A percentile compares a stretch with the other conserved stretches of the same genome.
These are phyloP conservation scores for Collichthys lucidus DNA, from an alignment of 2,113 vertebrate genomes.

Conservation along the genomic window DNA sequence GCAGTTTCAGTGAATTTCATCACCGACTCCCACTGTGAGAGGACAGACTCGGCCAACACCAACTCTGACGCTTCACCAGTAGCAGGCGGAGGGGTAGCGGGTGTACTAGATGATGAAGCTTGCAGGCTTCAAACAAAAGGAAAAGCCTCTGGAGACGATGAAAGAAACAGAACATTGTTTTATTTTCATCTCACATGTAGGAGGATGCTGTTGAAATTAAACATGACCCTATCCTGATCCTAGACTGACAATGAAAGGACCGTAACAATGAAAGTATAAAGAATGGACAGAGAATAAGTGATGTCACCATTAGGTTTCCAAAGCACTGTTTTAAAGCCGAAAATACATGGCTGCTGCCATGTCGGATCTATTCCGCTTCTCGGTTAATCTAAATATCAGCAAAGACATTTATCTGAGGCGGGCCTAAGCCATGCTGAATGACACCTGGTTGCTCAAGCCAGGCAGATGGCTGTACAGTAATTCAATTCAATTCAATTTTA, in stretches of 20 bases:
- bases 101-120: neutral
- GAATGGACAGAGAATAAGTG: no score
- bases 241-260: neutral
- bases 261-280: no score
- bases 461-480: no score
- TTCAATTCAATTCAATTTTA: no score
- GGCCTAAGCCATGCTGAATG: no score
- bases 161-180: neutral
- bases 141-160: constrained; percentile 1
- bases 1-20: constrained; percentile 60
- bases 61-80: neutral
- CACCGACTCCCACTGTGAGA: constrained; percentile 34
- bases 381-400: no score
- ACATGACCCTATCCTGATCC: neutral
- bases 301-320: no score
- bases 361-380: no score
- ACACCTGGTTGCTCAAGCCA: no score
- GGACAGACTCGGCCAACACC: neutral
- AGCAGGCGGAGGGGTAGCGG: neutral
- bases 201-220: neutral
- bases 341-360: no score
- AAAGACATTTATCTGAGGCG: no score
- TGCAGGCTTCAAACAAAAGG: constrained; percentile 4
- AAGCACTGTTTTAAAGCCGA: no score
- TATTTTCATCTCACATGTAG: neutral